Conservation (phyloP, 2,113 vertebrate species). For the Spea multiplicata region DNA sequence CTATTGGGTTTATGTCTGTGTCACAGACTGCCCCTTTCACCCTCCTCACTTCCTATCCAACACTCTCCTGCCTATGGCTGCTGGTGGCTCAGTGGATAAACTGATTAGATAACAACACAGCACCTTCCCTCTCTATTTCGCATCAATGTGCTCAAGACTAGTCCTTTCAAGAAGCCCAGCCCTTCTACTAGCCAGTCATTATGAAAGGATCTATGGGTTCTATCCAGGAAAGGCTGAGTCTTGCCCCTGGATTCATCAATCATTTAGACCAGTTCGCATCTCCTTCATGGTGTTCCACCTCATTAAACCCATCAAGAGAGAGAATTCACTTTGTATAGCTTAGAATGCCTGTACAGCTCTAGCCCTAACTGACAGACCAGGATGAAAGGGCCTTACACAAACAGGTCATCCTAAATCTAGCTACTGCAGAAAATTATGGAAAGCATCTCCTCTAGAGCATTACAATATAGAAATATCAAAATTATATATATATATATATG, state of each 20-base stretch:
- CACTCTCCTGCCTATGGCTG: constrained; percentile 76
- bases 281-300: constrained; percentile 82
- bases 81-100: constrained; percentile 91
- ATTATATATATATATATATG: too few relatives aligned
- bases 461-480: neutral
- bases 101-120: constrained; percentile 97
- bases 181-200: constrained; percentile 88
- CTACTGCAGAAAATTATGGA: neutral
- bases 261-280: constrained; percentile 88
- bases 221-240: constrained; percentile 88
- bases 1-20: constrained; percentile 29
- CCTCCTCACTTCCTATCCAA: constrained; percentile 72
- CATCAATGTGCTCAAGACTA: constrained; percentile 72
- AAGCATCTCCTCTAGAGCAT: neutral
- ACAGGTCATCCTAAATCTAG: constrained; percentile 14
- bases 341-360: constrained; percentile 67
- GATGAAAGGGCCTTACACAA: constrained; percentile 27
- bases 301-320: constrained; percentile 83
- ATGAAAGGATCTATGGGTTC: constrained; percentile 89
- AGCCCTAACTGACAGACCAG: constrained; percentile 31
- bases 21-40: constrained; percentile 64
- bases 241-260: constrained; percentile 98
- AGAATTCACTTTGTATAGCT: constrained; percentile 60
- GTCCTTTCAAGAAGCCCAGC: constrained; percentile 85
- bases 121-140: constrained; percentile 82